Base-by-base conservation (phyloP, 2,888 invertebrate genomes). In the Silvanus unidentatus region DNA sequence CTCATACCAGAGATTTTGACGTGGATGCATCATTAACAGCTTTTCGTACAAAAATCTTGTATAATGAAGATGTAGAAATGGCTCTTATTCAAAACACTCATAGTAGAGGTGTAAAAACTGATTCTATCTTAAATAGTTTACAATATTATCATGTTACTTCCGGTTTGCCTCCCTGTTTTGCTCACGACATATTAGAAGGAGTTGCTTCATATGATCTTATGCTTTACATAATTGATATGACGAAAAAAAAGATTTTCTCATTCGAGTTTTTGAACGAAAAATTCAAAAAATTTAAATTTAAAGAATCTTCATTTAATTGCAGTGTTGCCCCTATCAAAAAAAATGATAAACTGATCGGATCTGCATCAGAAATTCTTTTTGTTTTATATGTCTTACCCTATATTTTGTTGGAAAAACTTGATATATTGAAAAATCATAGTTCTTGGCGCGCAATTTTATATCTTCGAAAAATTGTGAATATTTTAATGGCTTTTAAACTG, bases 91-190 rank as follows among this genome's bases (percentile, higher is more conserved):
- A 12, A 10, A 28, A 36, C 15, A 15, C 15, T n/a, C n/a, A n/a
- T 12, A 34, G 22, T 16, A 44, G 44, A 30, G 53, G 53, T 2
- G 40, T 52, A 30, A 48, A 47, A 11, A 11, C 12, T 15, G 27
- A 46, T 37, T 56, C 53, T 12, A 22, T 49, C 36, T 48, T 55
- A 37, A 53, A 56, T 53, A 11, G 9, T 35, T 12, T 35, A 12
- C 27, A 30, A 16, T 30, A 48, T 44, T 56, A 39, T 43, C 50
- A 51, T 29, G 49, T 57, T 1, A 53, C 49, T 16, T 49, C 56
- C 38, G 55, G 49, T 16, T 39, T 51, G 16, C 51, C 51, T 5
- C 51, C 51, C 16, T 50, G 50, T 27, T 37, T 50, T 43, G 53
- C 52, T 5, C 55, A 56, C 42, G 57, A 56, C 44, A 10, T 54